Conservation (phyloP, 2,797 vertebrate genomes). For the Dendrocincla fuliginosa region DNA sequence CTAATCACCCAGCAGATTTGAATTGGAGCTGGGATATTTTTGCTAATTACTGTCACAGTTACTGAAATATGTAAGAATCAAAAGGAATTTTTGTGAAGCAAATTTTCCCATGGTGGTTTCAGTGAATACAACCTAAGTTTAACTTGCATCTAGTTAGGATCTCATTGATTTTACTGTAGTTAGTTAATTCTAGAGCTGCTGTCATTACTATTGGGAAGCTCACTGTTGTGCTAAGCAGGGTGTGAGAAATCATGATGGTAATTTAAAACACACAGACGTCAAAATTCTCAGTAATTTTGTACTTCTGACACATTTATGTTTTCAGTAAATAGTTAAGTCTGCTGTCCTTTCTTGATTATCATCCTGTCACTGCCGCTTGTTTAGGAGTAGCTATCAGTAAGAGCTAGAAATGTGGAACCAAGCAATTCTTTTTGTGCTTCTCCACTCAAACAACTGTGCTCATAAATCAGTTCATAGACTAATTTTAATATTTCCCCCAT, state of each 20-base stretch:
- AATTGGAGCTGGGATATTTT: neutral
- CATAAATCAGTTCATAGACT: neutral
- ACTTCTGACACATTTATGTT: neutral
- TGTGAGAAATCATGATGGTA: neutral
- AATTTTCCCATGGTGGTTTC: rapidly evolving
- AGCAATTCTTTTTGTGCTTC: neutral
- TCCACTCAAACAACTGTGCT: neutral
- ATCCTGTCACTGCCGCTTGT: neutral
- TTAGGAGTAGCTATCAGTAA: neutral
- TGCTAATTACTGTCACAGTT: neutral
- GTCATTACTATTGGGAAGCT: neutral
- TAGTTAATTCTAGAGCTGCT: neutral
- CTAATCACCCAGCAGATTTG: neutral
- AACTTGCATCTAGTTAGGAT: neutral
- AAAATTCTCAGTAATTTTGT: neutral
- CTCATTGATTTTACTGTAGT: neutral
- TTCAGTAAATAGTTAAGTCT: neutral
- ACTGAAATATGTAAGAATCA: neutral
- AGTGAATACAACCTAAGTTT: neutral
- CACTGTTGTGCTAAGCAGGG: neutral
- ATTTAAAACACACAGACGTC: neutral
- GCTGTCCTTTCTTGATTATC: neutral
- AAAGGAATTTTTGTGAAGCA: neutral
- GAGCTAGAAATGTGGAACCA: neutral
- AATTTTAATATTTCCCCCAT: neutral